Percentiles rank a stretch among this genome's conserved stretches.
Evolutionary conservation across 2,888 invertebrate species (phyloP).

Genomic region (Nymphalis urticae): DNA sequence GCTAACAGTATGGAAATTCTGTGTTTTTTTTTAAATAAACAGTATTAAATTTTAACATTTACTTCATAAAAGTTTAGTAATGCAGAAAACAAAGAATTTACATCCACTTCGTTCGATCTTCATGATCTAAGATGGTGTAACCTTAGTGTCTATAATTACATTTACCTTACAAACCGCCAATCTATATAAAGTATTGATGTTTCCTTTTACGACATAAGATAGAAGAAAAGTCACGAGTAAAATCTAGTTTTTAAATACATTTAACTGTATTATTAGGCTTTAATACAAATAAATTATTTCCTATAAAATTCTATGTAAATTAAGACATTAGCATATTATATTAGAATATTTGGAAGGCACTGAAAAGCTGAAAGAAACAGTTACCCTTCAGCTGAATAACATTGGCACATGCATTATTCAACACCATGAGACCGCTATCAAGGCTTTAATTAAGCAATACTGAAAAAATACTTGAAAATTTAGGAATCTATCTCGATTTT

Average conservation of each 20-base stretch:
- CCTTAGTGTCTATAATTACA: neutral
- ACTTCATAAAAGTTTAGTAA: too few species aligned
- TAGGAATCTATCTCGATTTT: neutral
- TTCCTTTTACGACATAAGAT: neutral
- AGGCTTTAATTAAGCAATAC: slow-evolving; percentile 28
- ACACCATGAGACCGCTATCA: slow-evolving; percentile 11
- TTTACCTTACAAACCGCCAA: too few species aligned
- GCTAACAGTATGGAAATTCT: neutral
- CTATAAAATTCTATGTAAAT: slow-evolving; percentile 5
- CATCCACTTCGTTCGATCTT: too few species aligned
- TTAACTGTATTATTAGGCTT: neutral
- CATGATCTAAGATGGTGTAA: too few species aligned
- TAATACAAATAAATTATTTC: slow-evolving; percentile 4
- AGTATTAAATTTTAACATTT: too few species aligned
- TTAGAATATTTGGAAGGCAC: slow-evolving; percentile 29
- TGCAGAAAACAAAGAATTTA: too few species aligned
- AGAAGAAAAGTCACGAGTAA: neutral
- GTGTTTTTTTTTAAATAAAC: neutral
- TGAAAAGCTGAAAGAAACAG: slow-evolving; percentile 18
- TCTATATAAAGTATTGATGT: too few species aligned
- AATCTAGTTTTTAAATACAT: neutral
- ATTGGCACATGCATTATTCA: slow-evolving; percentile 33
- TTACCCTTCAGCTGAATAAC: slow-evolving; percentile 23
- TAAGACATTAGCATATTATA: slow-evolving; percentile 30
- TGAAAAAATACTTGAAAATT: slow-evolving; percentile 9